These are phyloP conservation scores for Xestia c-nigrum DNA, from an alignment of 2,888 invertebrate species.

Conservation along the genomic window DNA sequence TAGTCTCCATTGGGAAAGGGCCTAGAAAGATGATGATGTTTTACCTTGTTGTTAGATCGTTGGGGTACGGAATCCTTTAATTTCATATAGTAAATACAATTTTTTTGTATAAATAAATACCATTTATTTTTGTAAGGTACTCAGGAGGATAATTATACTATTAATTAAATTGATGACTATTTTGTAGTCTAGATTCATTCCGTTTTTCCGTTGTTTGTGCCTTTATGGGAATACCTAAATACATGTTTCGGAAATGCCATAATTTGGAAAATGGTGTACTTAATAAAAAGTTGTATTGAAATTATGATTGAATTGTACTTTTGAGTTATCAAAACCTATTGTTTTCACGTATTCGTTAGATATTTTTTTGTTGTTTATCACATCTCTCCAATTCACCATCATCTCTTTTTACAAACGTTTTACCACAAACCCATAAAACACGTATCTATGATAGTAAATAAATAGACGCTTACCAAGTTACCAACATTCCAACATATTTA, in stretches of 20 bases:
- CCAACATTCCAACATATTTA: slow-evolving; percentile 13
- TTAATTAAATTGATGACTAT: neutral
- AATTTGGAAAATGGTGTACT: neutral
- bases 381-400: neutral
- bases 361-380: neutral
- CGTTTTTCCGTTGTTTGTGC: neutral
- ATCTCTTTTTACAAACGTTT: neutral
- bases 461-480: slow-evolving; percentile 12
- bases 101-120: too few species aligned
- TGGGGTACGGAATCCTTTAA: neutral
- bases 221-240: neutral
- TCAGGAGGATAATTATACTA: neutral
- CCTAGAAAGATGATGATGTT: neutral
- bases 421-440: neutral
- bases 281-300: neutral
- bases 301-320: too few species aligned
- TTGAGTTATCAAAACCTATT: too few species aligned
- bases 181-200: neutral
- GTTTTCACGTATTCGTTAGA: too few species aligned
- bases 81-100: neutral
- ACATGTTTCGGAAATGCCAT: neutral
- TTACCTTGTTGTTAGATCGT: neutral
- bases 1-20: neutral
- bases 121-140: neutral
- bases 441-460: neutral